Conservation (phyloP, 1,140 invertebrate genomes). For the Bombus ignitus region DNA sequence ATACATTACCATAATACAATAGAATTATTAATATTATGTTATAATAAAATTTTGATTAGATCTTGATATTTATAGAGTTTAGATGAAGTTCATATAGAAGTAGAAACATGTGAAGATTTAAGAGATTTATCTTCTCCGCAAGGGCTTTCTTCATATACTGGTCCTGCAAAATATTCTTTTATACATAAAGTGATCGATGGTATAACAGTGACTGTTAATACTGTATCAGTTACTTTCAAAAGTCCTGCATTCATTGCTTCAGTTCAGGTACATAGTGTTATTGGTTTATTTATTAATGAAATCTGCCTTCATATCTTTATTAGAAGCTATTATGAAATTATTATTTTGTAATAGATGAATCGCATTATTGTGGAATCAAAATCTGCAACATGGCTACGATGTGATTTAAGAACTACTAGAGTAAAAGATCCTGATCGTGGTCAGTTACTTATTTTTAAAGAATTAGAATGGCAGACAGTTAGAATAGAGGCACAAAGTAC, state of each 20-base stretch:
- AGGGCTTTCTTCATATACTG: conserved; percentile 83
- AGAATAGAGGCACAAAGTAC: conserved; percentile 96
- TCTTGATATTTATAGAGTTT: conserved; percentile 87
- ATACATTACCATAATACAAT: conserved; percentile 42
- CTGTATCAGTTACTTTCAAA: conserved; percentile 95
- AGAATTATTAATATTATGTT: conserved; percentile 26
- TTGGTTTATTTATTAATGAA: conserved; percentile 46
- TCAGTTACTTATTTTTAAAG: conserved; percentile 98
- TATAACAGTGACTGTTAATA: conserved; percentile 97
- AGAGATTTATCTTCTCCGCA: conserved; percentile 85
- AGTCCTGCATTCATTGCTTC: conserved; percentile 97
- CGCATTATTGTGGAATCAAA: conserved; percentile 96
- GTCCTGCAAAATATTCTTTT: conserved; percentile 92
- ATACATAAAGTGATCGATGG: conserved; percentile 98
- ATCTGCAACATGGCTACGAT: conserved; percentile 93
- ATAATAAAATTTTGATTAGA: conserved; percentile 35
- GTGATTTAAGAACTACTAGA: conserved; percentile 93
- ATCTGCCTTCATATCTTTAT: background rate
- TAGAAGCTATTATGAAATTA: conserved; percentile 7
- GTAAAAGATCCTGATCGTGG: conserved; percentile 94
- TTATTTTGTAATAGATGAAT: conserved; percentile 87
- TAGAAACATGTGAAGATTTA: conserved; percentile 95
- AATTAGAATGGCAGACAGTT: conserved; percentile 98
- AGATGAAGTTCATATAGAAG: conserved; percentile 94
- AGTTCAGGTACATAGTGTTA: conserved; percentile 89